Conservation (phyloP, 2,113 vertebrate genomes). For the Daubentonia madagascariensis region DNA sequence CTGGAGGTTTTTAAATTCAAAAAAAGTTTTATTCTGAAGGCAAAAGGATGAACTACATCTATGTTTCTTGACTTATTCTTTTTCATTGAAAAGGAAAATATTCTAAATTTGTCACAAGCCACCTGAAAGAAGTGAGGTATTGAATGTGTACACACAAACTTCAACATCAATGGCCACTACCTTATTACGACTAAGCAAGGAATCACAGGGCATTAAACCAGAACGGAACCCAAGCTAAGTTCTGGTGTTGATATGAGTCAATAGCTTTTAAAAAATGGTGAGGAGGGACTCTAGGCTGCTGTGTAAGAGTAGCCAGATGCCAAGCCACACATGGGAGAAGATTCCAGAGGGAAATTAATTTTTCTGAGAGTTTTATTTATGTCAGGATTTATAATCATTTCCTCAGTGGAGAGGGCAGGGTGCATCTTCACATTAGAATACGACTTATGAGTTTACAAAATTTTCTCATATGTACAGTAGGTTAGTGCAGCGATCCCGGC, state of each 20-base stretch:
- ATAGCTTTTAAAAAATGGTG: background rate
- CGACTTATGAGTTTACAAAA: background rate
- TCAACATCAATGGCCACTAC: background rate
- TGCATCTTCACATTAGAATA: background rate
- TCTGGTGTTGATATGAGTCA: background rate
- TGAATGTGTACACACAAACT: background rate
- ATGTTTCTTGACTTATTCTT: background rate
- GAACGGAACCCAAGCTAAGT: background rate
- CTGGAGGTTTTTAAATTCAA: background rate
- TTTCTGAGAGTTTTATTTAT: background rate
- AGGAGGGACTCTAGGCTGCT: background rate
- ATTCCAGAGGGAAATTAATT: background rate
- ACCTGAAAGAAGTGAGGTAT: background rate
- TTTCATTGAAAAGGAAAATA: background rate
- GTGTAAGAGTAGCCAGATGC: background rate
- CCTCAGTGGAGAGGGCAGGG: background rate
- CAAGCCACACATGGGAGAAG: background rate
- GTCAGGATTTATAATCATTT: background rate
- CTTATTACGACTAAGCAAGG: background rate
- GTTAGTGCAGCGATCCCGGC: too few species aligned
- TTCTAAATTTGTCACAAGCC: background rate
- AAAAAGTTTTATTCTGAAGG: conserved; percentile 8
- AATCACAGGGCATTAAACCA: background rate
- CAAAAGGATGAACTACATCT: background rate
- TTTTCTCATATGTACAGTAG: background rate